phyloP scores from a whole-genome alignment of 2,888 invertebrate genomes.

The Pristionchus maxplancki region DNA sequence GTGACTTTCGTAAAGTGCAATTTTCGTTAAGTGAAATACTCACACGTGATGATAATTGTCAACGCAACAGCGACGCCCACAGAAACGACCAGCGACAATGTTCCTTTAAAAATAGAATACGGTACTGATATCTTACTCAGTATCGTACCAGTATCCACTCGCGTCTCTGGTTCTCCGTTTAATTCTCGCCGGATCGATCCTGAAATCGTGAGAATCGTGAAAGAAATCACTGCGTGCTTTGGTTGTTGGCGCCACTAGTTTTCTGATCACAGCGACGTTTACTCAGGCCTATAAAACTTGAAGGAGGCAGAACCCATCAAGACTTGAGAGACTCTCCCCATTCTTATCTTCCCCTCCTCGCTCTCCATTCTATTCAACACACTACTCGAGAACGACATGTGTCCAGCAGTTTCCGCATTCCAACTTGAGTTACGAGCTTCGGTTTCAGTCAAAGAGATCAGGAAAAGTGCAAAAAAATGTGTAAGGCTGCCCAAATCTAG shows the following conservation, averaged over 20 bases:
- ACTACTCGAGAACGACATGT: not conserved
- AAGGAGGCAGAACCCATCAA: conserved; percentile 40
- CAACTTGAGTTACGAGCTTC: not conserved
- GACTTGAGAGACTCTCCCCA: not conserved
- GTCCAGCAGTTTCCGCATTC: not conserved
- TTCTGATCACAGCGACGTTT: not conserved
- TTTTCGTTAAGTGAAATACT: conserved; percentile 35
- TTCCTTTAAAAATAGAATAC: conserved; percentile 64
- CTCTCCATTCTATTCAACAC: not conserved
- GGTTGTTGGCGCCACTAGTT: not conserved
- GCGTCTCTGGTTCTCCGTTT: conserved; percentile 71
- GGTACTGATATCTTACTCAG: conserved; percentile 51
- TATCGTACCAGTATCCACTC: conserved; percentile 55
- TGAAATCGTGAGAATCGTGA: conserved; percentile 52
- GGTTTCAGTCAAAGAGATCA: not conserved
- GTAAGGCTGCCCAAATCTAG: no score
- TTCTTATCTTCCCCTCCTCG: not conserved
- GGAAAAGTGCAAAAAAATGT: not conserved
- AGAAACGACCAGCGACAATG: conserved; percentile 71
- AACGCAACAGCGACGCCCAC: conserved; percentile 73
- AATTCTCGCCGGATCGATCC: conserved; percentile 72
- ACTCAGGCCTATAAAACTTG: conserved; percentile 1
- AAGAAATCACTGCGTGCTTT: not conserved
- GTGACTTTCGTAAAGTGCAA: not conserved
- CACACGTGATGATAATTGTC: conserved; percentile 75